Evolutionary conservation across 2,888 invertebrate genomes (phyloP), one percentile per base, ranked within the genome.

Genomic region (Meteorus colon): DNA sequence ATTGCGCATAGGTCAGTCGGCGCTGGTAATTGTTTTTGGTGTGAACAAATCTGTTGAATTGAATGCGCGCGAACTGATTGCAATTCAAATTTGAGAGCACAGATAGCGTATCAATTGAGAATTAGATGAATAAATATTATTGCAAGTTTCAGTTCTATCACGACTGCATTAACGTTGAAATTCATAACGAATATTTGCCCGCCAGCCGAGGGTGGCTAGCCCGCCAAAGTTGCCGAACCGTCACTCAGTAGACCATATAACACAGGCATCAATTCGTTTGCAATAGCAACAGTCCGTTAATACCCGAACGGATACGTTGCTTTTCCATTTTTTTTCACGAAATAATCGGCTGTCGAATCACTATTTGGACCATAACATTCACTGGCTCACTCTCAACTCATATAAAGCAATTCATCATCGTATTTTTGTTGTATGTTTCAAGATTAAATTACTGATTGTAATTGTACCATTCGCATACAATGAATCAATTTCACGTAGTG

Each of bases 171-270:
- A 29, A 27, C 27, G 59, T 29, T 66, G 73, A 27, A 67, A 67
- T 59, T 65, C 41, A 67, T 34, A 45, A 60, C 34, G 45, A 45
- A 72, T n/a, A 73, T 73, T 73, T 66, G 67, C 73, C 71, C 66
- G 66, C 73, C 66, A 66, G 66, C 51, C 66, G 55, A 55, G 65
- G 55, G 19, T 27, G 10, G 24, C 29, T 37, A 63, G 73, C 73
- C 73, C 66, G 73, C 73, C 73, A 73, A 73, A 73, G 65, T 29
- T 29, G 62, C 31, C 8, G 55, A 19, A 55, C 55, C 19, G 55
- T 55, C 55, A 55, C 19, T 55, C 41, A 41, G 41, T 12, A 41
- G 12, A 41, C 8, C 41, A 24, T 4, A 24, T 19, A n/a, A 55
- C 6, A 19, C 6, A 19, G n/a, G 10, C 19, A 55, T 55, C 55